A percentile compares a stretch with the other conserved stretches of the same genome.
phyloP scores from a whole-genome alignment of 2,888 invertebrate genomes.

The Heliothis peltigera region DNA sequence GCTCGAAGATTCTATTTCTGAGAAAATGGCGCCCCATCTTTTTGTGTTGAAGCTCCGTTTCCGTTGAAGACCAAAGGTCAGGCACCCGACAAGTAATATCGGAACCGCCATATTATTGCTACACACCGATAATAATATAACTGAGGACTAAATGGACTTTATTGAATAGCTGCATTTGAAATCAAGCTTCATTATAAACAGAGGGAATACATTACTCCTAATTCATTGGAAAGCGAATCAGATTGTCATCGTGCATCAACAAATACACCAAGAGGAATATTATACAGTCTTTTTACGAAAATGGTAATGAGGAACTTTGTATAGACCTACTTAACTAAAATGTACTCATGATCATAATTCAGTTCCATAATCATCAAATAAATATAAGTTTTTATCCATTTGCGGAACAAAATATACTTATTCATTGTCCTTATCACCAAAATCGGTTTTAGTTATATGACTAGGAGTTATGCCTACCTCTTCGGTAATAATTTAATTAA shows the following conservation, averaged over 20 bases:
- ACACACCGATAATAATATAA: constrained; percentile 5
- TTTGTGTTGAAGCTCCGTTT: constrained; percentile 27
- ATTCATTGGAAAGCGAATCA: not conserved
- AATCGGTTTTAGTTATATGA: not conserved
- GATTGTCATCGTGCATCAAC: too few species aligned
- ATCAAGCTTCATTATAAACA: not conserved
- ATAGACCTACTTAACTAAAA: too few species aligned
- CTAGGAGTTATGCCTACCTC: not conserved
- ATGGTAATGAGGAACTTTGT: too few species aligned
- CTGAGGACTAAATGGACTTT: not conserved
- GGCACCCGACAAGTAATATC: constrained; percentile 4
- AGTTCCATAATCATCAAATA: not conserved
- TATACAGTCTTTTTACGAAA: too few species aligned
- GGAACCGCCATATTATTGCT: not conserved
- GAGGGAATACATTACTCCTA: not conserved
- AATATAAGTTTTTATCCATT: not conserved
- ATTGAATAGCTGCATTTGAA: not conserved
- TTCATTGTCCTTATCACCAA: constrained; percentile 12
- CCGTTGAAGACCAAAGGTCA: constrained; percentile 36
- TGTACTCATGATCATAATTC: too few species aligned
- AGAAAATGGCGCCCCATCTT: constrained; percentile 32
- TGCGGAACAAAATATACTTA: not conserved
- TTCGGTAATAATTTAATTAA: constrained; percentile 3
- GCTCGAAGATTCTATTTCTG: constrained; percentile 14
- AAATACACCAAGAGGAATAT: not conserved